Evolutionary conservation across 2,797 vertebrate genomes (phyloP).

Genomic region (Ispidina picta): DNA sequence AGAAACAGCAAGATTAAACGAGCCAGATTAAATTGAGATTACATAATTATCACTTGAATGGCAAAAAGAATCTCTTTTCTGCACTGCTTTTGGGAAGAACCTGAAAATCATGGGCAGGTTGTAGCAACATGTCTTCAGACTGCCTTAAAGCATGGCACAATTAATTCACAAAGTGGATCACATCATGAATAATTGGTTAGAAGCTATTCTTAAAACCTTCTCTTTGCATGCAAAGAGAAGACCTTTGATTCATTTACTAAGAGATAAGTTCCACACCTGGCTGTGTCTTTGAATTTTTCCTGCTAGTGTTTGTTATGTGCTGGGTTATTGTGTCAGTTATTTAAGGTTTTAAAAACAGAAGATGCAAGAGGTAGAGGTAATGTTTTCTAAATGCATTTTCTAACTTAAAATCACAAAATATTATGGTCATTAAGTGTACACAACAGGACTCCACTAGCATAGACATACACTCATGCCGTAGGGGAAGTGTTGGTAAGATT

Average conservation of each 20-base stretch:
- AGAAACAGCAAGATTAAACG: background rate
- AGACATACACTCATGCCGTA: background rate
- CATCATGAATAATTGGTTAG: background rate
- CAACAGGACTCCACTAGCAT: background rate
- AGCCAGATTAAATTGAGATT: background rate
- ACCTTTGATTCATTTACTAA: background rate
- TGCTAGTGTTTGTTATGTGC: background rate
- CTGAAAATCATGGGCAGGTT: background rate
- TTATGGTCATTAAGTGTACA: background rate
- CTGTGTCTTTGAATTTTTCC: background rate
- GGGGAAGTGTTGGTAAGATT: background rate
- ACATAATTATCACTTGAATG: background rate
- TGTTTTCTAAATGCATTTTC: background rate
- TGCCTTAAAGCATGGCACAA: background rate
- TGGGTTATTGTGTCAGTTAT: background rate
- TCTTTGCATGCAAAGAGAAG: background rate
- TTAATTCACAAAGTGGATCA: background rate
- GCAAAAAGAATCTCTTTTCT: background rate
- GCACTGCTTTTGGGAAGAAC: background rate
- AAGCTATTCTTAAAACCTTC: constrained; percentile 4
- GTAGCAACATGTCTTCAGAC: background rate
- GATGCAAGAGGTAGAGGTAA: background rate
- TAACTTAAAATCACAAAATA: background rate
- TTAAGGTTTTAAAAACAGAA: background rate
- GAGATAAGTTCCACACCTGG: constrained; percentile 9